These are phyloP conservation scores for Ptychodera flava DNA, from an alignment of 35 echinoderm and acorn worm genomes.

Conservation along the genomic window DNA sequence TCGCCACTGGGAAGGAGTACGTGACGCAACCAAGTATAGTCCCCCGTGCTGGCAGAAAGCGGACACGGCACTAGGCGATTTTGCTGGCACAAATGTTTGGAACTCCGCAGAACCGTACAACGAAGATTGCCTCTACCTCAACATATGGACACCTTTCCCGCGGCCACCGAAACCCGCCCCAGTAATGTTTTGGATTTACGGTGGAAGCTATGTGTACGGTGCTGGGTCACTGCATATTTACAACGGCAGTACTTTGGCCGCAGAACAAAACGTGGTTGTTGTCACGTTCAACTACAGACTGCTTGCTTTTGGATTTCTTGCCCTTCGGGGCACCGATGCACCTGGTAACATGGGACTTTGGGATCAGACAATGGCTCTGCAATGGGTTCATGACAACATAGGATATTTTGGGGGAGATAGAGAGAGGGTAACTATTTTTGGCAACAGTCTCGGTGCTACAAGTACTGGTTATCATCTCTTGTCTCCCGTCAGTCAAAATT, in stretches of 20 bases:
- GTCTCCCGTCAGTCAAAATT: not conserved
- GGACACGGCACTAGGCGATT: constrained; percentile 41
- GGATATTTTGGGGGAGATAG: not conserved
- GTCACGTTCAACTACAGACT: not conserved
- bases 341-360: not conserved
- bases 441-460: not conserved
- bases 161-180: not conserved
- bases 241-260: not conserved
- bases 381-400: not conserved
- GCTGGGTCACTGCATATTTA: not conserved
- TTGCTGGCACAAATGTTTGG: constrained; percentile 63
- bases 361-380: not conserved
- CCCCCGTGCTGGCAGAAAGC: constrained; percentile 51
- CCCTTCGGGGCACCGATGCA: not conserved
- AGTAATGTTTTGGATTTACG: not conserved
- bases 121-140: constrained; percentile 72
- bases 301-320: not conserved
- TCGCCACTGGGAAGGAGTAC: constrained; percentile 25
- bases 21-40: constrained; percentile 55
- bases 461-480: not conserved
- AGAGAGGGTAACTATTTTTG: not conserved
- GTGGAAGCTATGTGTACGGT: not conserved
- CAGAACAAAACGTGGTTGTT: not conserved
- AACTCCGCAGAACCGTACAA: constrained; percentile 46
- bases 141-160: constrained; percentile 57